A percentile compares a stretch with the other conserved stretches of the same genome.
These are phyloP conservation scores for Augiades crinisus DNA, from an alignment of 2,888 invertebrate genomes.

Conservation along the genomic window DNA sequence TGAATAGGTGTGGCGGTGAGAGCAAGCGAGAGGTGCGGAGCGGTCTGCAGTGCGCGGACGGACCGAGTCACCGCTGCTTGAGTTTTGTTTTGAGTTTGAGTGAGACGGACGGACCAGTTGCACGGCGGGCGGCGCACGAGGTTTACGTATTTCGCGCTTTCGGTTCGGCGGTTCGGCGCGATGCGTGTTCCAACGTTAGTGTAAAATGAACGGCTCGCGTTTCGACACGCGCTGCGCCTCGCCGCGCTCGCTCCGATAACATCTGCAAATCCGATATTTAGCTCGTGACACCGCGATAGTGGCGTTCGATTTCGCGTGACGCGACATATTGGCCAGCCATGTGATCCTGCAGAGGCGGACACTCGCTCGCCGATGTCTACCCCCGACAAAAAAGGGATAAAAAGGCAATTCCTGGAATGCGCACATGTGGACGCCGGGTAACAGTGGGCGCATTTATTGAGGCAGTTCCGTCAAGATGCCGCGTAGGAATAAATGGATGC, in stretches of 20 bases:
- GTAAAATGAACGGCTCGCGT: constrained; percentile 64
- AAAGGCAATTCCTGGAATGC: constrained; percentile 76
- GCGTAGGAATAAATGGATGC: constrained; percentile 75
- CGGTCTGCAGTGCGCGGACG: constrained; percentile 50
- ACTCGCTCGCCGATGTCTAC: constrained; percentile 71
- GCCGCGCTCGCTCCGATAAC: constrained; percentile 62
- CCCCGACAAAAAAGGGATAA: constrained; percentile 72
- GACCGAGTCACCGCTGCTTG: constrained; percentile 67
- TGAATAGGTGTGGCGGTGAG: constrained; percentile 38
- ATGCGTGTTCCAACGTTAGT: constrained; percentile 37
- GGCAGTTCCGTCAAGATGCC: constrained; percentile 65
- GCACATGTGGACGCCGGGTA: constrained; percentile 72
- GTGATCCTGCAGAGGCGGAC: constrained; percentile 62
- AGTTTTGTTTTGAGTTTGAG: constrained; percentile 56
- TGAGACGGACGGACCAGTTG: constrained; percentile 55
- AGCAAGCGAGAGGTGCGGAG: constrained; percentile 39
- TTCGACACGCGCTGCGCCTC: constrained; percentile 62
- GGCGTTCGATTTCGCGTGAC: constrained; percentile 55
- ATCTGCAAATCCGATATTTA: constrained; percentile 73
- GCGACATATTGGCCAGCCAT: constrained; percentile 58
- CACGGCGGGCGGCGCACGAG: constrained; percentile 64
- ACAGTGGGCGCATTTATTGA: constrained; percentile 60
- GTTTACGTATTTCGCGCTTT: constrained; percentile 46
- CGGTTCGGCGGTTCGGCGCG: too few relatives aligned
- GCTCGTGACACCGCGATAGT: constrained; percentile 66